Conservation (phyloP, 1,140 invertebrate species). For the Nylanderia fulva region DNA sequence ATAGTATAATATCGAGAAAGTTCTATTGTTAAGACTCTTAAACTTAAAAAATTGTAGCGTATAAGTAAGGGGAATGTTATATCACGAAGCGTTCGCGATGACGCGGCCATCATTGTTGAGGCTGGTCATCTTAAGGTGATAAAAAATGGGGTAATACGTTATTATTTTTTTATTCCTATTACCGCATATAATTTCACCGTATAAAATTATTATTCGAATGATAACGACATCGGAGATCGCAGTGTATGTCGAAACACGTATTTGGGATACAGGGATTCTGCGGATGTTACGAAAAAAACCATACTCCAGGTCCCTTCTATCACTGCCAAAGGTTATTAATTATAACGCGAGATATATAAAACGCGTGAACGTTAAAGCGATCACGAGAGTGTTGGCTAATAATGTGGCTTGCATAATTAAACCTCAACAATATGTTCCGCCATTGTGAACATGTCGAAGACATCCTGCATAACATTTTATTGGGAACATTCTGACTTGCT, state of each 20-base stretch:
- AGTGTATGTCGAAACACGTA: constrained; percentile 20
- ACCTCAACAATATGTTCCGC: constrained; percentile 65
- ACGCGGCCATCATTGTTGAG: constrained; percentile 64
- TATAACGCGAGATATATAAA: constrained; percentile 5
- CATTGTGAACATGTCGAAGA: constrained; percentile 67
- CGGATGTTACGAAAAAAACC: background rate
- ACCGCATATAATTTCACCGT: background rate
- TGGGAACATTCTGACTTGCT: constrained; percentile 75
- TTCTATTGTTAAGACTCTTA: constrained; percentile 66
- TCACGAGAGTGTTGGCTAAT: background rate
- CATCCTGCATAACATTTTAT: constrained; percentile 62
- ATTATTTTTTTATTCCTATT: background rate
- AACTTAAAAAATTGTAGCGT: constrained; percentile 39
- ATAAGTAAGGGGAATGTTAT: constrained; percentile 35
- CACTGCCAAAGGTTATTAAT: constrained; percentile 64
- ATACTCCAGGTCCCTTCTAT: constrained; percentile 35
- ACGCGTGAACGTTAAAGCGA: background rate
- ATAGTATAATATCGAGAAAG: constrained; percentile 65
- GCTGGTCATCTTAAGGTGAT: constrained; percentile 26
- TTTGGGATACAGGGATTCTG: constrained; percentile 39
- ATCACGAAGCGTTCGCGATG: constrained; percentile 64
- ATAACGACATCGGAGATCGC: background rate
- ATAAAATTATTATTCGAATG: constrained; percentile 5
- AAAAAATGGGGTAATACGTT: background rate
- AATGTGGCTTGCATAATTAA: constrained; percentile 12